Conservation (phyloP, 2,113 vertebrate genomes). For the Dasyurus viverrinus region DNA sequence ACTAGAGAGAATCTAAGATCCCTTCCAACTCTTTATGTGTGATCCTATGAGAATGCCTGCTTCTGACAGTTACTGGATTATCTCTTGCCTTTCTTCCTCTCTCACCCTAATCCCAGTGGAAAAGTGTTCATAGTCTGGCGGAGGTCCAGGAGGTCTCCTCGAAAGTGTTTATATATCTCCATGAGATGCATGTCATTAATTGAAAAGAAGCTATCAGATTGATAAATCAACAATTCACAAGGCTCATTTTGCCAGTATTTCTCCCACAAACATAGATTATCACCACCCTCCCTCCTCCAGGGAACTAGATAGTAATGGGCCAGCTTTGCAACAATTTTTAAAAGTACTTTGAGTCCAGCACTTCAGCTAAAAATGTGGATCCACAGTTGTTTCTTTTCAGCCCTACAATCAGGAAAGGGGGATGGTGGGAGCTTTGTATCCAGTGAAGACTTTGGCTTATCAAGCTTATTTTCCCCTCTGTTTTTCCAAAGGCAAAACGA, state of each 20-base stretch:
- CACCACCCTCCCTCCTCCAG: neutral
- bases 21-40: neutral
- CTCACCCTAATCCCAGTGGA: neutral
- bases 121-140: neutral
- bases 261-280: neutral
- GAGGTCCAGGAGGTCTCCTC: neutral
- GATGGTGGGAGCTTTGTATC: neutral
- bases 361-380: neutral
- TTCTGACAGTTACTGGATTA: neutral
- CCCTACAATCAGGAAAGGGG: slow-evolving; percentile 15
- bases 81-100: neutral
- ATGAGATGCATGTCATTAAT: neutral
- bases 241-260: neutral
- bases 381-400: slow-evolving; percentile 8
- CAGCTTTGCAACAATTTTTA: neutral
- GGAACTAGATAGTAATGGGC: neutral
- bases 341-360: neutral
- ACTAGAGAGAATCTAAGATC: neutral
- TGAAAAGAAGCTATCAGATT: neutral
- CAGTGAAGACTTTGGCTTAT: neutral
- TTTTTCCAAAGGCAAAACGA: slow-evolving; percentile 89
- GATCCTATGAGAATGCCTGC: neutral
- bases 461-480: slow-evolving; percentile 58
- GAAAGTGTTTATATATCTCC: neutral
- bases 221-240: neutral